phyloP scores from a whole-genome alignment of 2,888 invertebrate genomes.

The Drosophila anceps region DNA sequence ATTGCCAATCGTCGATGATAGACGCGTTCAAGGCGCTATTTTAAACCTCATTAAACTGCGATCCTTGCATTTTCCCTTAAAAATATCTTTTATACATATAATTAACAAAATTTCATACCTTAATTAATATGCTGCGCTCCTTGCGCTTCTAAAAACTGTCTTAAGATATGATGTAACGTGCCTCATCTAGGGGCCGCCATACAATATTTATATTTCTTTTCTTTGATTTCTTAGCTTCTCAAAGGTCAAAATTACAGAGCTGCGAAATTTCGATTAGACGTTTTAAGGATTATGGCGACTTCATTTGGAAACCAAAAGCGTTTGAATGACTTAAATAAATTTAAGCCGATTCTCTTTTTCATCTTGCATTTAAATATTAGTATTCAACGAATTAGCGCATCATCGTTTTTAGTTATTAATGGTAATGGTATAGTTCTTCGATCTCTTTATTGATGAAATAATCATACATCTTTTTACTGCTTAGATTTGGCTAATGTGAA shows the following conservation, averaged over 20 bases:
- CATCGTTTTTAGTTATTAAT: slow-evolving; percentile 60
- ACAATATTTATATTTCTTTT: no score
- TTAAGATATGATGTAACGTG: no score
- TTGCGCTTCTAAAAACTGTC: no score
- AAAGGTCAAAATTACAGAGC: background rate
- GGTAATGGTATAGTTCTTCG: slow-evolving; percentile 41
- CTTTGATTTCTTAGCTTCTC: background rate
- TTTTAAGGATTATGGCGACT: slow-evolving; percentile 20
- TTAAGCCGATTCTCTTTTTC: slow-evolving; percentile 65
- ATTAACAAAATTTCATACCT: no score
- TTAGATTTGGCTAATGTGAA: slow-evolving; percentile 76
- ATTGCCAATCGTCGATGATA: no score
- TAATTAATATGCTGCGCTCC: no score
- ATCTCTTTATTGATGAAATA: background rate
- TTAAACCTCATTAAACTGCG: no score
- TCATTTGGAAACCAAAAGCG: slow-evolving; percentile 16
- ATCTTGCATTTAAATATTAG: slow-evolving; percentile 67
- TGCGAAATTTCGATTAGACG: background rate
- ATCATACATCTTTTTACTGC: background rate
- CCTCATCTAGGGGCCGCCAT: no score
- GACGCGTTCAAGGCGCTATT: no score
- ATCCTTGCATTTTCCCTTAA: no score
- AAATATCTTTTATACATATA: no score
- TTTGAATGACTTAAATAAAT: slow-evolving; percentile 41
- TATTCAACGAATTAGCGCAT: slow-evolving; percentile 64